Evolutionary conservation across 1,140 invertebrate species (phyloP).

Genomic region (Halesus radiatus): DNA sequence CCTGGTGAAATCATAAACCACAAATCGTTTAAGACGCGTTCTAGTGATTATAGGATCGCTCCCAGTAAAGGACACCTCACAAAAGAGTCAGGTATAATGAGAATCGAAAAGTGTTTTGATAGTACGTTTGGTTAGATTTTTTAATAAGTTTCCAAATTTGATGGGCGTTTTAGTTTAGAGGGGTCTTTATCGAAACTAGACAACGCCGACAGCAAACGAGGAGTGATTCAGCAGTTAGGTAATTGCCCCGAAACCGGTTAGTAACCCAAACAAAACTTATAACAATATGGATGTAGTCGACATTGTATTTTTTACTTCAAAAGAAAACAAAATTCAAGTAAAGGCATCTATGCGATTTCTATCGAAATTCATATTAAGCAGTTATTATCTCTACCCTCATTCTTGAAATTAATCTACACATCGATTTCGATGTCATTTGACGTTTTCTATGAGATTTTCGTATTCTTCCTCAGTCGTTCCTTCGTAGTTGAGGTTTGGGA

Average conservation of each 20-base stretch:
- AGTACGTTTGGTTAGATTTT: neutral
- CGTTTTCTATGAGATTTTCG: too few relatives aligned
- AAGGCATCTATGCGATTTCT: too few relatives aligned
- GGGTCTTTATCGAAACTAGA: slow-evolving; percentile 8
- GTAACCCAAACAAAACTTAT: neutral
- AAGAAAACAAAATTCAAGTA: too few relatives aligned
- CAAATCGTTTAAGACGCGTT: slow-evolving; percentile 7
- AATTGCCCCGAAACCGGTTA: slow-evolving; percentile 23
- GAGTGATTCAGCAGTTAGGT: slow-evolving; percentile 33
- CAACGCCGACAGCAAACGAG: slow-evolving; percentile 1
- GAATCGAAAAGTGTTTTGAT: neutral
- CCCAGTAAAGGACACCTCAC: neutral
- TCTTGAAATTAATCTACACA: too few relatives aligned
- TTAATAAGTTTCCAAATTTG: neutral
- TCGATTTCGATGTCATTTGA: too few relatives aligned
- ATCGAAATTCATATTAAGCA: too few relatives aligned
- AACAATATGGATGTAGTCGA: neutral
- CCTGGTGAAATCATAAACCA: slow-evolving; percentile 36
- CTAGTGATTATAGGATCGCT: neutral
- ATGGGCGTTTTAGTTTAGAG: neutral
- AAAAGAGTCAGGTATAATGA: neutral
- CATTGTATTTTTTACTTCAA: too few relatives aligned
- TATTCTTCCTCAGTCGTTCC: too few relatives aligned
- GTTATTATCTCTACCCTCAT: too few relatives aligned
- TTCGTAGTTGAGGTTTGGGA: too few relatives aligned